Percentiles rank a stretch among this genome's conserved stretches.
These are phyloP conservation scores for Fopius arisanus DNA, from an alignment of 1,140 invertebrate species.

Conservation along the genomic window DNA sequence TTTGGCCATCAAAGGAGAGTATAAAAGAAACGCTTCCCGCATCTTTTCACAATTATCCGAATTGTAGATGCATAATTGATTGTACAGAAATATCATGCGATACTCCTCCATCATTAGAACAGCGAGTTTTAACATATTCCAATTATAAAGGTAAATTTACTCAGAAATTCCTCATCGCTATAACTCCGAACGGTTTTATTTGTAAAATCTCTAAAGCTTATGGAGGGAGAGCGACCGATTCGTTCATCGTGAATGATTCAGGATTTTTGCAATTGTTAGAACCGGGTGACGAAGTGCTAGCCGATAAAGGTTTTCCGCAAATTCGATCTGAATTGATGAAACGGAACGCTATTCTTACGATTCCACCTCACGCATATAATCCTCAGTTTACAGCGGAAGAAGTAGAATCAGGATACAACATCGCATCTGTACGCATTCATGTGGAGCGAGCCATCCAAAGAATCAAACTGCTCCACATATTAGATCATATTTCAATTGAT, in stretches of 20 bases:
- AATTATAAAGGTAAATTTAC: constrained; percentile 14
- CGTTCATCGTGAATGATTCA: constrained; percentile 20
- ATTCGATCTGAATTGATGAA: constrained; percentile 31
- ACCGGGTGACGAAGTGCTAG: constrained; percentile 43
- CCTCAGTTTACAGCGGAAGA: constrained; percentile 20
- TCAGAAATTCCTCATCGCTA: constrained; percentile 14
- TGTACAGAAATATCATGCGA: constrained; percentile 30
- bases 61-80: constrained; percentile 44
- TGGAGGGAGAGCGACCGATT: constrained; percentile 20
- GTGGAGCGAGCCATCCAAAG: not conserved
- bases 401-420: constrained; percentile 10
- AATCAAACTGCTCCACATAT: not conserved
- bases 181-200: constrained; percentile 6
- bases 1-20: constrained; percentile 37
- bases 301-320: too few species aligned
- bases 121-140: constrained; percentile 22
- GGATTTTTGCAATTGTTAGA: constrained; percentile 43
- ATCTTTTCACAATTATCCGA: constrained; percentile 42
- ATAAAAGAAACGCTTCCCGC: constrained; percentile 30
- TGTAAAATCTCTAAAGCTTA: constrained; percentile 4
- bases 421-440: constrained; percentile 1
- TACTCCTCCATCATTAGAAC: constrained; percentile 9
- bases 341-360: constrained; percentile 21
- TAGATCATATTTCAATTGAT: constrained; percentile 25
- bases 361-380: too few species aligned